phyloP scores from a whole-genome alignment of 2,888 invertebrate genomes.

The Tuberolachnus salignus region DNA sequence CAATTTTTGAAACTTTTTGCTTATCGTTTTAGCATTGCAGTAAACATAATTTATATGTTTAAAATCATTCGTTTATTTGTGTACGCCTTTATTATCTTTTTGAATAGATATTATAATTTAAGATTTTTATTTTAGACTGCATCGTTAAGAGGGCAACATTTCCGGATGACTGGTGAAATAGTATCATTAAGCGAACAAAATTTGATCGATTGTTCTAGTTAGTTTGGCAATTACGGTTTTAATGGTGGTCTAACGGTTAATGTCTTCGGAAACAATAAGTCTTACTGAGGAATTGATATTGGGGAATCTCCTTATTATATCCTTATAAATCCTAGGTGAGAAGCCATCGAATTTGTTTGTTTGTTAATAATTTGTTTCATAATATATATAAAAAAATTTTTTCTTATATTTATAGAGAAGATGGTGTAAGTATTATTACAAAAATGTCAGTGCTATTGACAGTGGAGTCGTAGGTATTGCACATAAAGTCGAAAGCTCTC shows the following conservation, averaged over 20 bases:
- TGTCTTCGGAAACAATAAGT: constrained; percentile 83
- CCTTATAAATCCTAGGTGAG: constrained; percentile 78
- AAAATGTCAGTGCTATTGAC: constrained; percentile 77
- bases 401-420: constrained; percentile 59
- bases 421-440: constrained; percentile 68
- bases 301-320: no score
- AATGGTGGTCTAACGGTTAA: constrained; percentile 84
- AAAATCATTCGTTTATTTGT: no score
- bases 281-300: no score
- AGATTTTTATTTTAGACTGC: constrained; percentile 80
- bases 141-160: constrained; percentile 86
- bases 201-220: constrained; percentile 82
- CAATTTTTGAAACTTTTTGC: no score
- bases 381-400: not conserved
- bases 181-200: no score
- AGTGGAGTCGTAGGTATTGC: constrained; percentile 80
- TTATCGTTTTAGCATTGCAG: no score
- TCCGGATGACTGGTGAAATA: constrained; percentile 75
- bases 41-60: no score
- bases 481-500: constrained; percentile 73
- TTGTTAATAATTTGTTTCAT: not conserved
- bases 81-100: no score
- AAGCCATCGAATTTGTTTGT: not conserved
- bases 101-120: no score
- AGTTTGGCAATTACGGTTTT: constrained; percentile 89